Conservation (phyloP, 2,113 vertebrate genomes). For the Silurus meridionalis region DNA sequence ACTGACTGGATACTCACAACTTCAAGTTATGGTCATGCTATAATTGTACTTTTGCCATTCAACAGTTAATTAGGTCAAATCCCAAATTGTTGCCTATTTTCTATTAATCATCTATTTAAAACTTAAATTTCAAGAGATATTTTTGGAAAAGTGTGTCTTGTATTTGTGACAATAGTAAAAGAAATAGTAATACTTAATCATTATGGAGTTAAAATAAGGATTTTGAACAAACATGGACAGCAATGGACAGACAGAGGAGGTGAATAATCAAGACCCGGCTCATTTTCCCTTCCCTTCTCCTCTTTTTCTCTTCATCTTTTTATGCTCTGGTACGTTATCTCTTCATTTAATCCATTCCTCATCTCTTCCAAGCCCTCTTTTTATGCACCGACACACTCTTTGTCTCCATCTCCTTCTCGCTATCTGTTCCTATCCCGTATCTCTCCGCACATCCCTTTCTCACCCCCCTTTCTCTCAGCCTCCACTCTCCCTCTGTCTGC, state of each 20-base stretch:
- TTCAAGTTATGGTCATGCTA: not conserved
- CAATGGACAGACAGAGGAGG: not conserved
- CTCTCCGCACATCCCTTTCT: constrained; percentile 56
- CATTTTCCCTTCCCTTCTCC: constrained; percentile 31
- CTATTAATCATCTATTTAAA: not conserved
- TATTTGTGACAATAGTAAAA: not conserved
- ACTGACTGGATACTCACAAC: not conserved
- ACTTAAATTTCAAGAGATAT: not conserved
- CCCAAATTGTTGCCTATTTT: not conserved
- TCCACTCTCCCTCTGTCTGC: constrained; percentile 38
- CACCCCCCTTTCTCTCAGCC: constrained; percentile 43
- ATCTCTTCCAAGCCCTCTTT: constrained; percentile 49
- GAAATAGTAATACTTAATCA: constrained; percentile 17
- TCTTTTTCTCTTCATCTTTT: constrained; percentile 56
- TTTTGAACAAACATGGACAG: constrained; percentile 10
- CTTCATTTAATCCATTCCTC: constrained; percentile 45
- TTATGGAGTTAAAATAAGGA: constrained; percentile 28
- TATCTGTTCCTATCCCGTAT: constrained; percentile 54
- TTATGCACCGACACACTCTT: constrained; percentile 54
- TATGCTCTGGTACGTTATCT: constrained; percentile 58
- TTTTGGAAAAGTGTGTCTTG: not conserved
- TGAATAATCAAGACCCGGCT: constrained; percentile 6
- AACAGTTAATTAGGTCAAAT: not conserved
- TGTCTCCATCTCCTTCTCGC: constrained; percentile 54
- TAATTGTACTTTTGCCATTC: not conserved